These are phyloP conservation scores for Holothuria scabra DNA, from an alignment of 53 echinoderm and acorn worm species.

Conservation along the genomic window DNA sequence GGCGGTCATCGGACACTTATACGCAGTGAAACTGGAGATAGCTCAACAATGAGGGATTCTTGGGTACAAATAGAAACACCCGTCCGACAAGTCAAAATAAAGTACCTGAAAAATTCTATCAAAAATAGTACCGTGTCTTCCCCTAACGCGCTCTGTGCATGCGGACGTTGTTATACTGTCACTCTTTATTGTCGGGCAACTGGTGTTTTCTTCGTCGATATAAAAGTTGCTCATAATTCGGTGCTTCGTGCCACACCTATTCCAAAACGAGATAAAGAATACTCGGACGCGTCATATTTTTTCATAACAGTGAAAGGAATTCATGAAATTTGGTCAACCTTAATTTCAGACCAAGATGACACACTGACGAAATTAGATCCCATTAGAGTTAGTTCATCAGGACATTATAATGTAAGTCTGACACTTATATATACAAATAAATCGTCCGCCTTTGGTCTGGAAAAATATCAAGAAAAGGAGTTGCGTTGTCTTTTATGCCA, in stretches of 20 bases:
- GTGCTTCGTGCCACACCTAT: too few species aligned
- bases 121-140: too few species aligned
- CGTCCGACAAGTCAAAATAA: too few species aligned
- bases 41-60: too few species aligned
- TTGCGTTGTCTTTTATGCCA: neutral
- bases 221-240: neutral
- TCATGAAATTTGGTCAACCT: neutral
- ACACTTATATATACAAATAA: neutral
- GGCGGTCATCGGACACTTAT: too few species aligned
- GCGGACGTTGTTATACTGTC: neutral
- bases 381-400: neutral
- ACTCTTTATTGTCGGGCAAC: neutral
- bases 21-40: too few species aligned
- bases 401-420: neutral
- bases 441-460: slow-evolving; percentile 30
- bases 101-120: too few species aligned
- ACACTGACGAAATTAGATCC: neutral
- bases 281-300: slow-evolving; percentile 10
- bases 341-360: neutral
- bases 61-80: too few species aligned
- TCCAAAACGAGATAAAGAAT: too few species aligned
- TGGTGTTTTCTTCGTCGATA: neutral
- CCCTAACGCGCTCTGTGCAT: neutral
- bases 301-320: neutral
- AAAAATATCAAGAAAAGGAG: slow-evolving; percentile 3